Percentiles rank a stretch among this genome's conserved stretches.
phyloP scores from a whole-genome alignment of 2,888 invertebrate genomes.

The Parnassius apollo region DNA sequence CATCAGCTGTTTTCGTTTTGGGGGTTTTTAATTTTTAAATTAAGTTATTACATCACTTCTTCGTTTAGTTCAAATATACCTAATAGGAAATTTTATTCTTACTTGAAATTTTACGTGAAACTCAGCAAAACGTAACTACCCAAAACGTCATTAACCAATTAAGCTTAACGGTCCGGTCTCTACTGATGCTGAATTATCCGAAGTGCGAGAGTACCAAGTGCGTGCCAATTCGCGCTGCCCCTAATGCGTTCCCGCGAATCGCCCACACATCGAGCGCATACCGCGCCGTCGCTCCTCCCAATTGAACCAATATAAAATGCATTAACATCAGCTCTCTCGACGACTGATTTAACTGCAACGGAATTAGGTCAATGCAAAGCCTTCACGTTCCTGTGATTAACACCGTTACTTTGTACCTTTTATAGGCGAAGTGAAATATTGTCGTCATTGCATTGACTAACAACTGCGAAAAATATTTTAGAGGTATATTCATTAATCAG shows the following conservation, averaged over 20 bases:
- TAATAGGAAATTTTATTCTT: no score
- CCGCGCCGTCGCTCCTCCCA: conserved; percentile 74
- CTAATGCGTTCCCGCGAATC: conserved; percentile 75
- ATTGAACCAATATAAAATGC: conserved; percentile 82
- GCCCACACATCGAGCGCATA: conserved; percentile 74
- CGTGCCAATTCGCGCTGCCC: conserved; percentile 63
- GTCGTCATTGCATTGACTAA: no score
- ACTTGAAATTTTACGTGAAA: no score
- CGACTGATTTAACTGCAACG: conserved; percentile 59
- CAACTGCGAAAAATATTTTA: no score
- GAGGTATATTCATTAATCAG: no score
- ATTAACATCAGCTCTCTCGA: conserved; percentile 71
- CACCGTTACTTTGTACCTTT: conserved; percentile 2
- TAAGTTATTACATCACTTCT: no score
- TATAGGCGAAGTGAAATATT: not conserved
- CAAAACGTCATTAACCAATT: not conserved
- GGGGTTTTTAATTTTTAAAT: no score
- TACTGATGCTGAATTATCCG: not conserved
- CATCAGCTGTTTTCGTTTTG: no score
- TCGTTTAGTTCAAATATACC: no score
- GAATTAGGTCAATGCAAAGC: conserved; percentile 64
- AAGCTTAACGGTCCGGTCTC: not conserved
- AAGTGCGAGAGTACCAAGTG: conserved; percentile 33
- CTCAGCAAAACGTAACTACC: not conserved
- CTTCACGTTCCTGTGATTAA: conserved; percentile 35